These are phyloP conservation scores for Brachyptera putata DNA, from an alignment of 2,888 invertebrate genomes.

Conservation along the genomic window DNA sequence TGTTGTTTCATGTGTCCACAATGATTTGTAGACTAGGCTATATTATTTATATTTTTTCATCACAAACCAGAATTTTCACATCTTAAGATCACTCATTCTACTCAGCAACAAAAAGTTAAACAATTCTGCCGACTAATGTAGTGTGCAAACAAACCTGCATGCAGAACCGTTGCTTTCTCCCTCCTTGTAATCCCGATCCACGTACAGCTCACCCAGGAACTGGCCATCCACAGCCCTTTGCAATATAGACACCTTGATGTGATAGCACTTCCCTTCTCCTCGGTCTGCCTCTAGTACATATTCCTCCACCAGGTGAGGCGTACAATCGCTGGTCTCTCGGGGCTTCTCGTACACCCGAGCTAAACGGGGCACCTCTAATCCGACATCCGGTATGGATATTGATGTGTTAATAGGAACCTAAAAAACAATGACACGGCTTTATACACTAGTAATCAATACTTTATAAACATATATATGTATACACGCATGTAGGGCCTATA, in stretches of 20 bases:
- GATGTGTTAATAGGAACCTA: no score
- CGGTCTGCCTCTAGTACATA: constrained; percentile 84
- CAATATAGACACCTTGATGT: constrained; percentile 80
- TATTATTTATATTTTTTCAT: no score
- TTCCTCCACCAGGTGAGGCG: constrained; percentile 79
- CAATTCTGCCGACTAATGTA: no score
- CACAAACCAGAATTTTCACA: no score
- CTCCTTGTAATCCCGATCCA: constrained; percentile 77
- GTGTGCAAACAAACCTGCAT: constrained; percentile 67
- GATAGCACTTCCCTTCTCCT: constrained; percentile 63
- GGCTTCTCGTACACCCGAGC: constrained; percentile 59
- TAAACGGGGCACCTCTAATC: constrained; percentile 41
- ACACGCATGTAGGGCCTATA: no score
- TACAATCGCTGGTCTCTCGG: constrained; percentile 63
- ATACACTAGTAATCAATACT: no score
- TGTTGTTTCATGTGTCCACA: no score
- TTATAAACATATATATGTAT: no score
- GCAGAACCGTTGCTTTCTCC: constrained; percentile 74
- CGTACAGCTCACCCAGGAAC: constrained; percentile 84
- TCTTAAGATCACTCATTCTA: no score
- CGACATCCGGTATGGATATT: constrained; percentile 32
- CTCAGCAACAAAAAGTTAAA: no score
- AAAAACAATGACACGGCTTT: no score
- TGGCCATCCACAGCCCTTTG: constrained; percentile 85
- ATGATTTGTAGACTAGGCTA: no score